phyloP scores from a whole-genome alignment of 2,797 vertebrate genomes.

The Mus caroli region DNA sequence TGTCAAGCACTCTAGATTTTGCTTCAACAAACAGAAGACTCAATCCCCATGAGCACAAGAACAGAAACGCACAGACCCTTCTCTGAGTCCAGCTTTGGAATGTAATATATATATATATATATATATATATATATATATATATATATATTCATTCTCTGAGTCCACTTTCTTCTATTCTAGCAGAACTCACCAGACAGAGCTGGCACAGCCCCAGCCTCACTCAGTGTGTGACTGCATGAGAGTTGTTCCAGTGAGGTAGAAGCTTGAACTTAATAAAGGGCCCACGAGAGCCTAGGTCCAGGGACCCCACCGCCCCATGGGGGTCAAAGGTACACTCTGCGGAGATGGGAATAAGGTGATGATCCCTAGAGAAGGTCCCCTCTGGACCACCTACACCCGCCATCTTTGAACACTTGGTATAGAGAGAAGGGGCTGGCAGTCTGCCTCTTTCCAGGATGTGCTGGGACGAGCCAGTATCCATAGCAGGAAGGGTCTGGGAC shows the following conservation, averaged over 20 bases:
- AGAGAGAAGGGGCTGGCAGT: neutral
- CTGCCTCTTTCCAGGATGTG: neutral
- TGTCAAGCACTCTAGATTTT: neutral
- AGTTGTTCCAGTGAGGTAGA: accelerated
- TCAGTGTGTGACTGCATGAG: too few relatives aligned
- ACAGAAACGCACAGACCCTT: neutral
- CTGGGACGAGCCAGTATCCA: neutral
- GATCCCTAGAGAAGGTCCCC: neutral
- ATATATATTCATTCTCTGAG: neutral
- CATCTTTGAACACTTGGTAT: neutral
- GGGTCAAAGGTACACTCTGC: neutral
- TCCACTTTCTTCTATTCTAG: neutral
- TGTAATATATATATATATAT: neutral
- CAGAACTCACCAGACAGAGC: neutral
- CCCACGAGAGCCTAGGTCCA: neutral
- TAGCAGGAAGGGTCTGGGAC: neutral
- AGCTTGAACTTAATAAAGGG: neutral
- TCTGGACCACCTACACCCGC: accelerated
- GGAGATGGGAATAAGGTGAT: too few relatives aligned
- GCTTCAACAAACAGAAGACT: neutral
- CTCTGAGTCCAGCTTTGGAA: neutral
- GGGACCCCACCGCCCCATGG: accelerated
- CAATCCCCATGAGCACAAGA: neutral
- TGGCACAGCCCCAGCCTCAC: accelerated
- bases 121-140: too few relatives aligned